Evolutionary conservation across 2,797 vertebrate species (phyloP), one percentile per base, ranked within the genome.

Genomic region (Bryconaethiops microstoma): DNA sequence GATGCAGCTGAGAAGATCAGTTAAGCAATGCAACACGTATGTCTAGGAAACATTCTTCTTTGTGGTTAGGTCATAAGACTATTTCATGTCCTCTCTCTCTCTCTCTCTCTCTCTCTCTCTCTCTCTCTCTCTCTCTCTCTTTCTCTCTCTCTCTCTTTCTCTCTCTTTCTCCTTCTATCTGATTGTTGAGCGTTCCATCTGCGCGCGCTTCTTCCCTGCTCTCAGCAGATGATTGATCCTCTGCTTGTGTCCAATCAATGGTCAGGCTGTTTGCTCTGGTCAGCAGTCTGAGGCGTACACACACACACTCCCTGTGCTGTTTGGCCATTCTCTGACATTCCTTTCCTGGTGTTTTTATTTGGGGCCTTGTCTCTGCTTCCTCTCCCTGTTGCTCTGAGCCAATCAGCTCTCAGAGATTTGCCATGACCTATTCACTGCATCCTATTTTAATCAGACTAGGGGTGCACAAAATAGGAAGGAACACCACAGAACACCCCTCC

Each of bases 211-310:
- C 77, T 80, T 86, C 87, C 82, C 84, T 84, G 76, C 82, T 19
- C 83, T 74, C 52, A 86, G 82, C 82, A 82, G 87, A 87, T 85
- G 79, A 92, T 93, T 90, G 90, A 94, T 93, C 90, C 79, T 70
- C 68, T 79, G 84, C 82, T 88, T 85, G 81, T 83, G 84, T 89
- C 84, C 86, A 90, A 92, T 93, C 89, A 90, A 89, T 91, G 77
- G 67, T 78, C 39, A 14, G 63, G 81, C 74, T 86, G 85, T 90
- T 91, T 91, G 87, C 89, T 92, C 88, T 87, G 88, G 89, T 92
- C 92, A 90, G 91, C 89, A 87, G 83, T 78, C 79, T 72, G 64
- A 74, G 50, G 72, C 67, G 29, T 29, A n/a, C n/a, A 63, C 74
- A 76, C 39, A 23, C 59, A 25, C 59, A 19, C 17, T 23, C 55